Conservation (phyloP, 2,888 invertebrate species). For the Eurois occulta region DNA sequence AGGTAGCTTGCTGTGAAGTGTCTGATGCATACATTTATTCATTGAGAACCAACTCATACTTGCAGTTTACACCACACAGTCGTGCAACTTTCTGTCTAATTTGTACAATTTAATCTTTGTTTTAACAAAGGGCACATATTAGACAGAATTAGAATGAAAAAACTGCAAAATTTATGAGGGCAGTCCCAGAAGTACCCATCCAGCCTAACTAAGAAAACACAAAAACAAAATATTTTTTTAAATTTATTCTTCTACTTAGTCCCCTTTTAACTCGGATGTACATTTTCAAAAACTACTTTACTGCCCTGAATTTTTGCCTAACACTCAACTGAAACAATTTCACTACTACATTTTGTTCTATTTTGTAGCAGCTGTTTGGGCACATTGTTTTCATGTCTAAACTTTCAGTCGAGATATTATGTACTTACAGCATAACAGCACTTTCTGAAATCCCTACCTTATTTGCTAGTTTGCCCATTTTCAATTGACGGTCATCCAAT, state of each 20-base stretch:
- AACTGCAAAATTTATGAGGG: not conserved
- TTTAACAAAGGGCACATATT: no score
- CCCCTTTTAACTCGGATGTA: no score
- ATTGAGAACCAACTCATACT: not conserved
- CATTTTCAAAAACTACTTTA: not conserved
- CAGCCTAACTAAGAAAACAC: not conserved
- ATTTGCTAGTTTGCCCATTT: not conserved
- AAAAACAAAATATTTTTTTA: no score
- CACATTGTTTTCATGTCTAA: not conserved
- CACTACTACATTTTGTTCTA: not conserved
- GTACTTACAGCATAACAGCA: no score
- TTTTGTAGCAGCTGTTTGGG: not conserved
- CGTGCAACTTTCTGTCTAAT: no score
- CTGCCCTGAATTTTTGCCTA: no score
- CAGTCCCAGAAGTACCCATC: not conserved
- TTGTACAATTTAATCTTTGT: no score
- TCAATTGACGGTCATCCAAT: not conserved
- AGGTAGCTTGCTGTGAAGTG: not conserved
- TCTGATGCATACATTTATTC: not conserved
- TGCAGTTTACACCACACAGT: not conserved
- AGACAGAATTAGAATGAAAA: not conserved
- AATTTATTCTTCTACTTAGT: no score
- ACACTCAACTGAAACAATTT: no score
- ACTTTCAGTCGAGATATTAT: no score
- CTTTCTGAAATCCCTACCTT: no score